phyloP scores from a whole-genome alignment of 1,140 invertebrate genomes.

The Orius insidiosus region DNA sequence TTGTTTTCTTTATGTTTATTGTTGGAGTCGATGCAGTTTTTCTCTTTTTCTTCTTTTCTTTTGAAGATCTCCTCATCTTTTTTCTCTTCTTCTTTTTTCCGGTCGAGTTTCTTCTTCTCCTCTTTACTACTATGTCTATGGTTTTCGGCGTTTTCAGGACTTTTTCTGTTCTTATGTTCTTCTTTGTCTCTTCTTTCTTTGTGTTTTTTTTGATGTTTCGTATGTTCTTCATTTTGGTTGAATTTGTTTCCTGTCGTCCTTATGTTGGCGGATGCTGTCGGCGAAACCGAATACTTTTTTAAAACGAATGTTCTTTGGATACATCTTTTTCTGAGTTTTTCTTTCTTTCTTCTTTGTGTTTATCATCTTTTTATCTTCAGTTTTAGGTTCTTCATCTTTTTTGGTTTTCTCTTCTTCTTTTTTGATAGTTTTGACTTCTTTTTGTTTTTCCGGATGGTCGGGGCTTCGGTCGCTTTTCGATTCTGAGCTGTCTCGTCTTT shows the following conservation, averaged over 20 bases:
- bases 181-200: conserved; percentile 15
- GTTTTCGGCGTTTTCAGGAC: conserved; percentile 14
- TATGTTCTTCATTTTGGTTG: conserved; percentile 5
- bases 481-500: too few species aligned
- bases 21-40: conserved; percentile 24
- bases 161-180: conserved; percentile 12
- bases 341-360: conserved; percentile 16
- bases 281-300: conserved; percentile 17
- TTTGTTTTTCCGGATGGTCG: not conserved
- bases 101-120: conserved; percentile 15
- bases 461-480: too few species aligned
- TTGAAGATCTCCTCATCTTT: conserved; percentile 20
- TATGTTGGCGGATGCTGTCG: conserved; percentile 9
- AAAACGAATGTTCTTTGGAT: conserved; percentile 15
- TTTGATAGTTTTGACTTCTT: conserved; percentile 3
- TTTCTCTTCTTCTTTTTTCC: conserved; percentile 15
- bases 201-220: conserved; percentile 10
- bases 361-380: conserved; percentile 11
- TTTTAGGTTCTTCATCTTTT: conserved; percentile 11
- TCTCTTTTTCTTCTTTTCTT: conserved; percentile 23
- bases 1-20: conserved; percentile 25
- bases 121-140: conserved; percentile 14
- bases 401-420: conserved; percentile 8
- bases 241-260: not conserved
- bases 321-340: conserved; percentile 17